phyloP scores from a whole-genome alignment of 2,888 invertebrate genomes.

The Catocala sponsa region DNA sequence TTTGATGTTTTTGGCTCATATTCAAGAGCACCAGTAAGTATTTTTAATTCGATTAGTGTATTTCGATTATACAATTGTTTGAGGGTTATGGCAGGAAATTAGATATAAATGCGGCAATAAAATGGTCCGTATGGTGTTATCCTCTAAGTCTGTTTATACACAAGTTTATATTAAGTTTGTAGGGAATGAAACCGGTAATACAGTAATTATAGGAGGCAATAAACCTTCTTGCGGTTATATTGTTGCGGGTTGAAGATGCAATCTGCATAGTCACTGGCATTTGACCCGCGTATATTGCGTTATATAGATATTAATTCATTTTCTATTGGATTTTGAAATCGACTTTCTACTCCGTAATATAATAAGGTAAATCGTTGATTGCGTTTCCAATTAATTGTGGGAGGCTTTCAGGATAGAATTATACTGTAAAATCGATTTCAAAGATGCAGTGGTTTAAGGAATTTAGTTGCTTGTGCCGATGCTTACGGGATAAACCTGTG shows the following conservation, averaged over 20 bases:
- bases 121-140: conserved; percentile 17
- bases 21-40: conserved; percentile 72
- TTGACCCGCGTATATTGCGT: conserved; percentile 67
- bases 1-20: conserved; percentile 76
- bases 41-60: conserved; percentile 70
- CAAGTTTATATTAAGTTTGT: conserved; percentile 9
- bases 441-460: too few relatives aligned
- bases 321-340: conserved; percentile 46
- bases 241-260: conserved; percentile 67
- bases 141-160: conserved; percentile 23
- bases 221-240: conserved; percentile 59
- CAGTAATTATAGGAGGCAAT: conserved; percentile 68
- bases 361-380: conserved; percentile 26
- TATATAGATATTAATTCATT: conserved; percentile 59
- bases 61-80: conserved; percentile 61
- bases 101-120: conserved; percentile 23
- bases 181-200: conserved; percentile 59
- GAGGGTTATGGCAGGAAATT: conserved; percentile 18
- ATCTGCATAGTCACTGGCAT: conserved; percentile 69
- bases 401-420: too few relatives aligned
- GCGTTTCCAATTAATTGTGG: conserved; percentile 22
- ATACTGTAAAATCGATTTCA: too few relatives aligned
- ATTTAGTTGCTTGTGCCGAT: too few relatives aligned
- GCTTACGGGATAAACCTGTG: too few relatives aligned
- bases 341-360: conserved; percentile 21